phyloP scores from a whole-genome alignment of 2,888 invertebrate genomes.

The Crossocerus cetratus region DNA sequence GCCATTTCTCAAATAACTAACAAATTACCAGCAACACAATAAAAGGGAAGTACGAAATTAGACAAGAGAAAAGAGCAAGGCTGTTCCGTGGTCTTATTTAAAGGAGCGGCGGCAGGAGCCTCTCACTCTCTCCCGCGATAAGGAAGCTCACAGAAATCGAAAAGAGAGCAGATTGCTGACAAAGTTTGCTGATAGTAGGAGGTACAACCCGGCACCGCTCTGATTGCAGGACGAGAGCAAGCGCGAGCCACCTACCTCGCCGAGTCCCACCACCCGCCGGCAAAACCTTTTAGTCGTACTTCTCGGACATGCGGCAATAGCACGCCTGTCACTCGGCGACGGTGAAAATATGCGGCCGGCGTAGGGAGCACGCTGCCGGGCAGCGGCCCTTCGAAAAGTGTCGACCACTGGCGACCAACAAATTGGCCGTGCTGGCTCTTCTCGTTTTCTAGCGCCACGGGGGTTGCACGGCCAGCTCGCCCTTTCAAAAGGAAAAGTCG shows the following conservation, averaged over 20 bases:
- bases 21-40: no score
- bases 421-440: conserved; percentile 56
- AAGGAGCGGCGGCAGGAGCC: no score
- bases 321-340: conserved; percentile 26
- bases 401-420: conserved; percentile 53
- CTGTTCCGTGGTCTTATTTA: no score
- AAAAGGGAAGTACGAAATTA: conserved; percentile 53
- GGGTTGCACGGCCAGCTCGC: conserved; percentile 41
- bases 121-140: not conserved
- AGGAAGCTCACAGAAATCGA: conserved; percentile 30
- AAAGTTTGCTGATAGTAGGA: not conserved
- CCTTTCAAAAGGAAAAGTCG: conserved; percentile 60
- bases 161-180: conserved; percentile 29
- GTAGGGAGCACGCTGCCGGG: not conserved
- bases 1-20: no score
- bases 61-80: not conserved
- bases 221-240: conserved; percentile 60
- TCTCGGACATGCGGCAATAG: conserved; percentile 47
- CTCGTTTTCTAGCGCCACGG: conserved; percentile 48
- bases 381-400: conserved; percentile 35
- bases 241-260: conserved; percentile 46
- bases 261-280: conserved; percentile 63
- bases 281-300: conserved; percentile 66
- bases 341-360: conserved; percentile 47
- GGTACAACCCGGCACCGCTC: conserved; percentile 28